These are phyloP conservation scores for Drosophila pseudoananassae DNA, from an alignment of 1,140 invertebrate species.

Conservation along the genomic window DNA sequence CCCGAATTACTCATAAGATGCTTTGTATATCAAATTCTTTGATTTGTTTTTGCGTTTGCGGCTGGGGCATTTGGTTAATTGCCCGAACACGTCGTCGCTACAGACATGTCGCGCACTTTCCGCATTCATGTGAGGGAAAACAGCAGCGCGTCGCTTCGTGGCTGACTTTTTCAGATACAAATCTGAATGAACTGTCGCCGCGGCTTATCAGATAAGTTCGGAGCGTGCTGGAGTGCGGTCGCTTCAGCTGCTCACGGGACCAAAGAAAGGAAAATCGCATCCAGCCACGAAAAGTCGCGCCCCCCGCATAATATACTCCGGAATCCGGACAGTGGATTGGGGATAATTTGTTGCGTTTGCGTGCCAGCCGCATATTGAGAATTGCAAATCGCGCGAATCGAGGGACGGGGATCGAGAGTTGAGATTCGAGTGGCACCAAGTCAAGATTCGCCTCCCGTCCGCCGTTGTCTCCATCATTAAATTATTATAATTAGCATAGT, in stretches of 20 bases:
- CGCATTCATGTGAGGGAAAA: slow-evolving; percentile 44
- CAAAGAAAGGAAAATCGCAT: slow-evolving; percentile 6
- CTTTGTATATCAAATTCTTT: not conserved
- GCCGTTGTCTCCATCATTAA: slow-evolving; percentile 57
- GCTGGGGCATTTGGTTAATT: slow-evolving; percentile 13
- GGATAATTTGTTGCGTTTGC: slow-evolving; percentile 62
- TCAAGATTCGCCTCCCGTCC: slow-evolving; percentile 7
- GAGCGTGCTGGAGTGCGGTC: slow-evolving; percentile 74
- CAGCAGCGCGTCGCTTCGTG: slow-evolving; percentile 39
- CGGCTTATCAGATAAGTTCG: slow-evolving; percentile 78
- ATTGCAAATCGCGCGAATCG: not conserved
- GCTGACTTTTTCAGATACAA: slow-evolving; percentile 66
- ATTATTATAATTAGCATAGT: slow-evolving; percentile 81
- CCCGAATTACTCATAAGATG: slow-evolving; percentile 1
- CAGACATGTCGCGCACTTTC: slow-evolving; percentile 38
- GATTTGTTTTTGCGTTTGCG: slow-evolving; percentile 1
- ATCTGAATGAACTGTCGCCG: slow-evolving; percentile 76
- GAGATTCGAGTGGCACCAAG: slow-evolving; percentile 3
- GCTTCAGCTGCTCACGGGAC: slow-evolving; percentile 34
- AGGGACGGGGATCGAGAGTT: slow-evolving; percentile 13
- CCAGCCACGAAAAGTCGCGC: slow-evolving; percentile 17
- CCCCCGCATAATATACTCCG: slow-evolving; percentile 20
- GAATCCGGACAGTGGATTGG: slow-evolving; percentile 11
- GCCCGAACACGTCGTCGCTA: slow-evolving; percentile 42
- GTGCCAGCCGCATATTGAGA: slow-evolving; percentile 49